Evolutionary conservation across 1,140 invertebrate species (phyloP).

Genomic region (Penaeus indicus): DNA sequence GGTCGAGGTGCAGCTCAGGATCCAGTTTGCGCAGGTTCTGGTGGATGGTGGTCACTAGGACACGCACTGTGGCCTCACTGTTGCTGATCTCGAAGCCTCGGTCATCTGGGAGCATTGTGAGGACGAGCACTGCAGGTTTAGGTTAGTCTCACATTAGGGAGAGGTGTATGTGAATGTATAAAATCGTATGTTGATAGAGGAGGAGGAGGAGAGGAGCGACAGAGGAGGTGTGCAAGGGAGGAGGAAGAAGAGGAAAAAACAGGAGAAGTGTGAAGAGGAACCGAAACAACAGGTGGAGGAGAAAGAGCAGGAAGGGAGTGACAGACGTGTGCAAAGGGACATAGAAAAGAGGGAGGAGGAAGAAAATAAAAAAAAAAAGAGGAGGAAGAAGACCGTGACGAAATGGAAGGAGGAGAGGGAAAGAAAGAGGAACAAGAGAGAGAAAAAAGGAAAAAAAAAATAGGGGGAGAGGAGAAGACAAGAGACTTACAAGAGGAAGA

Average conservation of each 20-base stretch:
- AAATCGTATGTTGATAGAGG: conserved; percentile 70
- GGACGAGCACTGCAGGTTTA: conserved; percentile 68
- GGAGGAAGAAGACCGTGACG: no score
- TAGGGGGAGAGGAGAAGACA: not conserved
- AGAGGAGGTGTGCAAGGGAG: no score
- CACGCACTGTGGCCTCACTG: conserved; percentile 84
- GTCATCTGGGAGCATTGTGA: conserved; percentile 74
- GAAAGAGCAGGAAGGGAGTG: no score
- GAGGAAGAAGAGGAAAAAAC: no score
- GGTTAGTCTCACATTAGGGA: conserved; percentile 27
- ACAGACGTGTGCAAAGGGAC: no score
- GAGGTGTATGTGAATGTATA: conserved; percentile 25
- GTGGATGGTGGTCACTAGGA: conserved; percentile 92
- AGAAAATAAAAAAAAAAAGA: no score
- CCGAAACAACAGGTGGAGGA: no score
- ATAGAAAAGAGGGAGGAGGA: no score
- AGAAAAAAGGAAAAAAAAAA: not conserved
- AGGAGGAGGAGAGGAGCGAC: conserved; percentile 71
- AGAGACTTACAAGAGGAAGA: not conserved
- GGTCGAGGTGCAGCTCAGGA: conserved; percentile 89
- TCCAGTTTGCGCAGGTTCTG: conserved; percentile 94
- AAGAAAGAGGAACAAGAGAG: no score
- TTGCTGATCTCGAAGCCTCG: conserved; percentile 85
- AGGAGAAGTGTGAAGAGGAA: no score
- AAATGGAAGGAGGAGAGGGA: no score